Evolutionary conservation across 2,797 vertebrate genomes (phyloP).

Genomic region (Gymnoscopelus microlampas): DNA sequence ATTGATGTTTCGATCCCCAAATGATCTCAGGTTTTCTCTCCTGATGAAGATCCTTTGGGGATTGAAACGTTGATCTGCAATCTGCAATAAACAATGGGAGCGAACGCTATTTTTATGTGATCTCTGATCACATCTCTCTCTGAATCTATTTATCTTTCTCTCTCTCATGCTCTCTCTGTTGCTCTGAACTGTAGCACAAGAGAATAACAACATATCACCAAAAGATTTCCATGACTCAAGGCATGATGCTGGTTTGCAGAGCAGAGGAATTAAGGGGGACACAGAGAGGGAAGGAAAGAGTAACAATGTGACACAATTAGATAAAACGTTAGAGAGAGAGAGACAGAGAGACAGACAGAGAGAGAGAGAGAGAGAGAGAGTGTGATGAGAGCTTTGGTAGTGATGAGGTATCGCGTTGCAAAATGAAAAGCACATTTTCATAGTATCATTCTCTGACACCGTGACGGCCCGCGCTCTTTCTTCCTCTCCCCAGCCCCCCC

Average conservation of each 20-base stretch:
- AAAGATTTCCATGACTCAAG: slow-evolving; percentile 8
- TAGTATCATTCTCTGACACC: slow-evolving; percentile 60
- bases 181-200: slow-evolving; percentile 6
- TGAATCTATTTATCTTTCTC: slow-evolving; percentile 28
- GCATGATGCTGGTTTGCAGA: background rate
- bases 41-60: no score
- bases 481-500: background rate
- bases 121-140: slow-evolving; percentile 20
- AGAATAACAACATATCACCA: background rate
- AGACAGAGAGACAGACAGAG: slow-evolving; percentile 9
- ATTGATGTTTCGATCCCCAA: no score
- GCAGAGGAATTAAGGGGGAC: slow-evolving; percentile 7
- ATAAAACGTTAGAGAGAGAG: slow-evolving; percentile 2
- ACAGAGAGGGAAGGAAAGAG: background rate
- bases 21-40: no score
- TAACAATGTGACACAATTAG: no score
- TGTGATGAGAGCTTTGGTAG: background rate
- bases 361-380: slow-evolving; percentile 8
- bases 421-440: slow-evolving; percentile 72
- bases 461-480: slow-evolving; percentile 5
- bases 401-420: slow-evolving; percentile 46
- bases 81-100: no score
- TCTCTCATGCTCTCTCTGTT: slow-evolving; percentile 3
- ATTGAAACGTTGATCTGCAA: no score
- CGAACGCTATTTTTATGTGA: no score